Evolutionary conservation across 2,797 vertebrate species (phyloP).

Genomic region (Scarus forsteni): DNA sequence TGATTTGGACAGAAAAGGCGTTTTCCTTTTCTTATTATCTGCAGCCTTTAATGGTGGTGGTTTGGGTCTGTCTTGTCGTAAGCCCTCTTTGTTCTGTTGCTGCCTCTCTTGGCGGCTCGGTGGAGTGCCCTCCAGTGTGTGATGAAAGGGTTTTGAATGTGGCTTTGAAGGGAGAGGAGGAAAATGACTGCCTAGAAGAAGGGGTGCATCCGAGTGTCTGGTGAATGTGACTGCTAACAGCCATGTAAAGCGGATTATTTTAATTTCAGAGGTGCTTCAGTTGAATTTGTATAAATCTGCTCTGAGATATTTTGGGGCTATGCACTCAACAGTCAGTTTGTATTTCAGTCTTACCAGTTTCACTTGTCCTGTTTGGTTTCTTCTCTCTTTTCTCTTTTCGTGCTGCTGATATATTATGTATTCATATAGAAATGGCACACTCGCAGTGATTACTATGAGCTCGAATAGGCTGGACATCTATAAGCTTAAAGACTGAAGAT

Average conservation of each 20-base stretch:
- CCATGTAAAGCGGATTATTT: conserved; percentile 23
- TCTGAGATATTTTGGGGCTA: conserved; percentile 8
- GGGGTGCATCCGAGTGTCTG: conserved; percentile 15
- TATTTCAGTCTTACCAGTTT: neutral
- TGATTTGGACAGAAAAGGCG: neutral
- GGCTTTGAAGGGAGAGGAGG: conserved; percentile 54
- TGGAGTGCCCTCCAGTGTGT: conserved; percentile 42
- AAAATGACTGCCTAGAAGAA: conserved; percentile 37
- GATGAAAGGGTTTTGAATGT: conserved; percentile 49
- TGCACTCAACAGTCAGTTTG: neutral
- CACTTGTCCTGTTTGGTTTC: neutral
- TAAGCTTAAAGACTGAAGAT: conserved; percentile 27
- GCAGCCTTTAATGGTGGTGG: neutral
- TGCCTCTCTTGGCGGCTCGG: conserved; percentile 37
- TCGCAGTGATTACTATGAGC: conserved; percentile 39
- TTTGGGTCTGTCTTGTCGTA: neutral
- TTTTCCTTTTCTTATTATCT: conserved; percentile 2
- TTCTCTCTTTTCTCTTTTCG: neutral
- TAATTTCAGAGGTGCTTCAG: conserved; percentile 14
- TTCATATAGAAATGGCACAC: conserved; percentile 25
- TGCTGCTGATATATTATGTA: conserved; percentile 4
- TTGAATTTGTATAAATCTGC: conserved; percentile 28
- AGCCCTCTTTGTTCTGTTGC: conserved; percentile 6
- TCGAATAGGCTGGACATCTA: conserved; percentile 38
- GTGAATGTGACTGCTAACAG: conserved; percentile 31